phyloP scores from a whole-genome alignment of 2,888 invertebrate genomes.

The Acrobasis repandana region DNA sequence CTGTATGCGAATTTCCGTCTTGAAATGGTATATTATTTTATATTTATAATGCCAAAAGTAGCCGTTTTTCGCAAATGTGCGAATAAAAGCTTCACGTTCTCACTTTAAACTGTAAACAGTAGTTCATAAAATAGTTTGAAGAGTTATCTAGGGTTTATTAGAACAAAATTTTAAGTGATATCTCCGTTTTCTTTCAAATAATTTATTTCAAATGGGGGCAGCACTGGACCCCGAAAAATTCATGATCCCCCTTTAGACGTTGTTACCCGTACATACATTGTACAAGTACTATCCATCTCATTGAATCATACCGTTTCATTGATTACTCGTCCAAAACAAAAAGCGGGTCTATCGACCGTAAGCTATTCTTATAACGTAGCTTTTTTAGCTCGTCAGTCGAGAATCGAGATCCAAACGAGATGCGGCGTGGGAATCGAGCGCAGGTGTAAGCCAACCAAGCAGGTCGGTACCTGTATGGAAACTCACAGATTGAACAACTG shows the following conservation, averaged over 20 bases:
- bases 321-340: conserved; percentile 13
- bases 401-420: conserved; percentile 18
- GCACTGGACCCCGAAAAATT: no score
- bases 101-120: no score
- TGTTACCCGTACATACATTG: neutral
- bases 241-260: no score
- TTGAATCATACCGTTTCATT: conserved; percentile 10
- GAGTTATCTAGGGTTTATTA: no score
- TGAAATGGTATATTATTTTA: conserved; percentile 4
- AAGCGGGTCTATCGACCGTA: conserved; percentile 16
- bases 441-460: conserved; percentile 27
- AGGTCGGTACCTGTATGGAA: conserved; percentile 7
- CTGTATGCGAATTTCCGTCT: neutral
- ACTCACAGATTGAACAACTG: conserved; percentile 17
- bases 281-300: neutral
- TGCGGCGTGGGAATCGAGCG: conserved; percentile 31
- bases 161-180: no score
- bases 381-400: conserved; percentile 19
- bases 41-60: neutral
- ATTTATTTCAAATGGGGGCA: no score
- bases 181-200: no score
- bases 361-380: conserved; percentile 16
- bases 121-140: no score
- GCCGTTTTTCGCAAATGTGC: no score
- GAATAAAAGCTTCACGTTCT: no score